Evolutionary conservation across 2,113 vertebrate species (phyloP).

Genomic region (Myocastor coypus): DNA sequence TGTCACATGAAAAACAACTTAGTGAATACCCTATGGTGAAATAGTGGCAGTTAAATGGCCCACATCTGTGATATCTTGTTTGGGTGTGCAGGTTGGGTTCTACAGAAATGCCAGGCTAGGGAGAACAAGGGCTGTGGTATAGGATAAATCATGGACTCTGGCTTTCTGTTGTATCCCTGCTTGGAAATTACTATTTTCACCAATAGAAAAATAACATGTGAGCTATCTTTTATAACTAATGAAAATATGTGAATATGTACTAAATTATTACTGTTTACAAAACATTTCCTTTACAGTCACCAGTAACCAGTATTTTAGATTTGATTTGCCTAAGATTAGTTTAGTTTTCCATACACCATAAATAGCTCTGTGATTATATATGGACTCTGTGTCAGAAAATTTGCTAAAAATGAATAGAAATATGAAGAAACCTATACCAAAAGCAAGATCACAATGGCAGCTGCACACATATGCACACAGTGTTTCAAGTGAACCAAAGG

Average conservation of each 20-base stretch:
- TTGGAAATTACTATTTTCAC: neutral
- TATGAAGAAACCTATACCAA: neutral
- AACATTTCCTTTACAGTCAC: neutral
- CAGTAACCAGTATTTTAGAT: neutral
- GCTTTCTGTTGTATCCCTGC: neutral
- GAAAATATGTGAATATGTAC: neutral
- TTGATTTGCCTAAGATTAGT: neutral
- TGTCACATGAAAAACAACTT: neutral
- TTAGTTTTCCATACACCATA: neutral
- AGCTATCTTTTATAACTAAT: neutral
- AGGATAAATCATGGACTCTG: neutral
- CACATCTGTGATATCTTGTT: neutral
- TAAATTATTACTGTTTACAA: neutral
- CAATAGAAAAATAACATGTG: neutral
- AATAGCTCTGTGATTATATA: neutral
- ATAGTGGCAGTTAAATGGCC: neutral
- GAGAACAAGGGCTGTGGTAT: neutral
- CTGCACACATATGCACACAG: neutral
- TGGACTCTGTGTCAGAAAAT: neutral
- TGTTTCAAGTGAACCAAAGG: neutral
- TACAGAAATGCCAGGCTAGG: neutral
- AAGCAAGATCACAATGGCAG: neutral
- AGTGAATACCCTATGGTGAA: neutral
- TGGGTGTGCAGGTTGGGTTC: rapidly evolving
- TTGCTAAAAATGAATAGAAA: neutral